phyloP scores from a whole-genome alignment of 2,797 vertebrate genomes.

The Amniataba percoides region DNA sequence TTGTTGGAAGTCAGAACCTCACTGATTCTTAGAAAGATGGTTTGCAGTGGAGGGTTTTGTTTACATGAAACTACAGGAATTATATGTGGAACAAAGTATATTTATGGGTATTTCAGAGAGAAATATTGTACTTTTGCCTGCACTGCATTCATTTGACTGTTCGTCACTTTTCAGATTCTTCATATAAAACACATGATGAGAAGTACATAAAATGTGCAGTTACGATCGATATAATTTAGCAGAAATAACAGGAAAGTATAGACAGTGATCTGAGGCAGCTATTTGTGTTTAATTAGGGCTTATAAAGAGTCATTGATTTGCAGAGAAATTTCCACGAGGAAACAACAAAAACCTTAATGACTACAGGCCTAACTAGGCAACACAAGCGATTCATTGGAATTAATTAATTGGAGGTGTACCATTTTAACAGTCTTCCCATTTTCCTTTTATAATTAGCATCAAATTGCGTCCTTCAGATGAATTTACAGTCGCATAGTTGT shows the following conservation, averaged over 20 bases:
- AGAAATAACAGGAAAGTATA: not conserved
- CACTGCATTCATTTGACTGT: no score
- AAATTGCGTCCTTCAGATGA: slow-evolving; percentile 3
- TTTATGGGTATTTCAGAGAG: no score
- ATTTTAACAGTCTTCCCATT: not conserved
- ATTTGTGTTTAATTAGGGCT: not conserved
- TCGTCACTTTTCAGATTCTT: not conserved
- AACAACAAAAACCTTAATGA: not conserved
- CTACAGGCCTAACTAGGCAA: not conserved
- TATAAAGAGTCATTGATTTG: not conserved
- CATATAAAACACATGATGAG: no score
- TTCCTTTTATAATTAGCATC: not conserved
- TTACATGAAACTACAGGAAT: no score
- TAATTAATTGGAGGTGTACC: not conserved
- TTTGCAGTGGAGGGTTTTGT: no score
- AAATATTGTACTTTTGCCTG: no score
- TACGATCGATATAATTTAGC: not conserved
- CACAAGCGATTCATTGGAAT: not conserved
- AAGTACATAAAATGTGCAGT: no score
- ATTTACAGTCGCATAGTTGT: not conserved
- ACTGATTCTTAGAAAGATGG: no score
- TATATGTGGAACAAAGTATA: no score
- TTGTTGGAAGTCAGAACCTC: not conserved
- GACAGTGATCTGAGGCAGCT: not conserved
- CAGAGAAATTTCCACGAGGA: not conserved